Evolutionary conservation across 2,888 invertebrate species (phyloP).

Genomic region (Stenolophus ochropezus): DNA sequence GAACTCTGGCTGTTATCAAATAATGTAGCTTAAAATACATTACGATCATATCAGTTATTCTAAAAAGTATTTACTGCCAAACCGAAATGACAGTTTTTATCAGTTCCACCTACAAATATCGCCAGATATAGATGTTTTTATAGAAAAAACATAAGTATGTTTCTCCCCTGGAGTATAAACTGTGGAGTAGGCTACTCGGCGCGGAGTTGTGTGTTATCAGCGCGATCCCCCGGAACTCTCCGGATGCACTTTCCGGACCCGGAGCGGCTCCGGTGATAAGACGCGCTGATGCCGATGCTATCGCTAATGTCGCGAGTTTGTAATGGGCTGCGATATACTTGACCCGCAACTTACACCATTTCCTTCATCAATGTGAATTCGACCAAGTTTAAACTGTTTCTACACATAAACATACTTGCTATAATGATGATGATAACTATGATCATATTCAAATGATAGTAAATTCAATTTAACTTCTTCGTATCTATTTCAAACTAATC

Average conservation of each 20-base stretch:
- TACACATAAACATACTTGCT: background rate
- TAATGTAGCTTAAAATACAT: too few relatives aligned
- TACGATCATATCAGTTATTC: background rate
- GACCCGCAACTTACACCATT: slow-evolving; percentile 38
- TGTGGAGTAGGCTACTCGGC: background rate
- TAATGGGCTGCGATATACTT: slow-evolving; percentile 9
- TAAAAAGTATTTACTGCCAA: background rate
- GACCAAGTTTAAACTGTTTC: background rate
- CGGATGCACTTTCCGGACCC: slow-evolving; percentile 49
- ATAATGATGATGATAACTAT: background rate
- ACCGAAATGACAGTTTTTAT: background rate
- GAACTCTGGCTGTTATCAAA: too few relatives aligned
- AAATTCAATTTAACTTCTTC: too few relatives aligned
- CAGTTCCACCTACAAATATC: background rate
- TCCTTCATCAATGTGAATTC: background rate
- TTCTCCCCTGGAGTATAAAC: background rate
- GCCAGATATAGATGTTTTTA: background rate
- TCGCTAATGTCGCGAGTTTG: slow-evolving; percentile 50
- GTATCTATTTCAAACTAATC: too few relatives aligned
- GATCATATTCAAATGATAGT: background rate
- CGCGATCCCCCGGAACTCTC: slow-evolving; percentile 27
- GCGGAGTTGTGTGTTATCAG: slow-evolving; percentile 14
- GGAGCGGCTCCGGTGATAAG: slow-evolving; percentile 30
- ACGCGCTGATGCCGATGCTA: slow-evolving; percentile 29
- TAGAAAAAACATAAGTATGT: background rate